Evolutionary conservation across 2,797 vertebrate species (phyloP), one percentile per base, ranked within the genome.

Genomic region (Gila robusta): DNA sequence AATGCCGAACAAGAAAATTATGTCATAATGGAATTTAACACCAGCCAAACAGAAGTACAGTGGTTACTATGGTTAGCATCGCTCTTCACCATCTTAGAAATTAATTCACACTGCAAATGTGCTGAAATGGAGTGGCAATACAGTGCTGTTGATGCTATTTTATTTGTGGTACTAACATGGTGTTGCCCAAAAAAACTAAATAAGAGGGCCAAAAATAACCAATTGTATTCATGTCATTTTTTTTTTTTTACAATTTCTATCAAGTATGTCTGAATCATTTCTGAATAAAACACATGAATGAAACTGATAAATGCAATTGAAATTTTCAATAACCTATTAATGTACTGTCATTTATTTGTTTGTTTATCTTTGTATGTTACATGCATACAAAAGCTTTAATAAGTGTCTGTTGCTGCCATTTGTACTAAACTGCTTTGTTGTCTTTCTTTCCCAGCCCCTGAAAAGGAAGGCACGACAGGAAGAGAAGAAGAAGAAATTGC

Each of bases 401-500:
- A 8, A 66, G 39, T 79, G 67, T 85, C 3, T 59, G 6, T 35
- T 64, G 26, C 1, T 10, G 17, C 54, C 80, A 26, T 52, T 70
- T 41, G 66, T 69, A 37, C 78, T 88, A 82, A 88, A 47, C 23
- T 62, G 32, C 4, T 70, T 77, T 88, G n/a, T 66, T 85, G 44
- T 88, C 52, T 88, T n/a, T 71, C 52, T 85, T 54, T 84, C 67
- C 39, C 90, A 96, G 95, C 81, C 96, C 95, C 78, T 96, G 92
- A 96, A 86, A 92, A 94, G 91, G 81, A 95, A 84, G 4, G 82
- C 92, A 67, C 91, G 93, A 91, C 93, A 94, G 93, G 91, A 93
- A 89, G 91, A 93, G 79, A 91, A 83, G 84, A 90, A 92, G 81
- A 94, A 92, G 93, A 94, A 91, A 94, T 95, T 95, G 94, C 94